Evolutionary conservation across 2,113 vertebrate species (phyloP), one percentile per base, ranked within the genome.

Genomic region (Panthera tigris): DNA sequence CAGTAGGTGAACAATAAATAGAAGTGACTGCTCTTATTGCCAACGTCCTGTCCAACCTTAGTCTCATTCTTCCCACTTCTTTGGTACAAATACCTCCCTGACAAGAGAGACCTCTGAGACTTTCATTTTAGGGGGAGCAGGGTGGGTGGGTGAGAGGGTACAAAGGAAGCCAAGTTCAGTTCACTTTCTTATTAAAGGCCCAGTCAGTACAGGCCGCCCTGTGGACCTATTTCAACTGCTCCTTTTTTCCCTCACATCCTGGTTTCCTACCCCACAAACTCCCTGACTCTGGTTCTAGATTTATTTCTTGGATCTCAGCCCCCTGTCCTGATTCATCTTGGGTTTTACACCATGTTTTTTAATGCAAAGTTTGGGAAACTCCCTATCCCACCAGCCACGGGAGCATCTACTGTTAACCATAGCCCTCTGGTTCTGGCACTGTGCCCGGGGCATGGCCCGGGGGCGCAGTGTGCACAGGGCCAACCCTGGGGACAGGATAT

Each of bases 271-370:
- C 50, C 57, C 63, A 80, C 41, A 57, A 88, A 65, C 41, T 33
- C 66, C 65, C 68, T 41, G 41, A 33, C 25, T 83, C 68, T 74
- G n/a, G 23, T n/a, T 74, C 86, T n/a, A 29, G 78, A 48, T 65
- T 89, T 89, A 33, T 33, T 52, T 66, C 14, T 65, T 65, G 45
- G 25, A 83, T 82, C 86, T 74, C 55, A 89, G 55, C 33, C 88
- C 84, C 23, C 23, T 33, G 25, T 89, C 8, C 25, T 36, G 61
- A 74, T 66, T 48, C 31, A 23, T 66, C 18, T 50, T 25, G 66
- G 69, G 61, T 91, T 63, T 76, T n/a, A 85, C 12, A 8, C 81
- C 63, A 50, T 27, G 33, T 13, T 69, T 68, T 48, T 85, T 19
- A 79, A 91, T 4, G 39, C 18, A 63, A 68, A 61, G 41, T 48